Conservation (phyloP, 2,888 invertebrate genomes). For the Tenthredo scrophulariae region DNA sequence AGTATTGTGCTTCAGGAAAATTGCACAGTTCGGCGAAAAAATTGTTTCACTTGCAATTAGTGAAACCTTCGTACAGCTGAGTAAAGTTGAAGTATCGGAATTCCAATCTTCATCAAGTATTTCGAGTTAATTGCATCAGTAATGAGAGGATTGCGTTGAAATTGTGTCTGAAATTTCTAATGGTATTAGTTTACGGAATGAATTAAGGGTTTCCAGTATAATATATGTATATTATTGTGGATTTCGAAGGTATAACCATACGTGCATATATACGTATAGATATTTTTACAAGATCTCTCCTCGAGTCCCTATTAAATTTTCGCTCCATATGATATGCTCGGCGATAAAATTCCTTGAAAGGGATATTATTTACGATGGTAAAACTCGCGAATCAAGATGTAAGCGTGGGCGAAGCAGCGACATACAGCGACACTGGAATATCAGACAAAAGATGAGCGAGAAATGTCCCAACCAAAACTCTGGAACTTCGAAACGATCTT, state of each 20-base stretch:
- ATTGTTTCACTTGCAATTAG: background rate
- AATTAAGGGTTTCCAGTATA: background rate
- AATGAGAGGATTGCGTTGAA: background rate
- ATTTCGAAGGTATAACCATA: background rate
- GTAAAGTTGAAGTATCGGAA: background rate
- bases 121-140: background rate
- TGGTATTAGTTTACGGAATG: background rate
- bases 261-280: background rate
- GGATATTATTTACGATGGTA: slow-evolving; percentile 69
- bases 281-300: slow-evolving; percentile 10
- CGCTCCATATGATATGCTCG: slow-evolving; percentile 59
- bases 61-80: background rate
- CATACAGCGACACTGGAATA: slow-evolving; percentile 36
- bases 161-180: background rate
- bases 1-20: background rate
- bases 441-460: slow-evolving; percentile 44
- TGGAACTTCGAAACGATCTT: background rate
- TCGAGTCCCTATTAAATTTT: slow-evolving; percentile 61
- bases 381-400: slow-evolving; percentile 72
- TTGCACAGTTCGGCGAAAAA: background rate
- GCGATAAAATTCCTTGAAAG: slow-evolving; percentile 62
- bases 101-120: background rate
- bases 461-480: slow-evolving; percentile 49
- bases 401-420: slow-evolving; percentile 64
- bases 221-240: background rate